Percentiles rank a stretch among this genome's conserved stretches.
phyloP scores from a whole-genome alignment of 2,113 vertebrate species.

The Catharus bicknelli region DNA sequence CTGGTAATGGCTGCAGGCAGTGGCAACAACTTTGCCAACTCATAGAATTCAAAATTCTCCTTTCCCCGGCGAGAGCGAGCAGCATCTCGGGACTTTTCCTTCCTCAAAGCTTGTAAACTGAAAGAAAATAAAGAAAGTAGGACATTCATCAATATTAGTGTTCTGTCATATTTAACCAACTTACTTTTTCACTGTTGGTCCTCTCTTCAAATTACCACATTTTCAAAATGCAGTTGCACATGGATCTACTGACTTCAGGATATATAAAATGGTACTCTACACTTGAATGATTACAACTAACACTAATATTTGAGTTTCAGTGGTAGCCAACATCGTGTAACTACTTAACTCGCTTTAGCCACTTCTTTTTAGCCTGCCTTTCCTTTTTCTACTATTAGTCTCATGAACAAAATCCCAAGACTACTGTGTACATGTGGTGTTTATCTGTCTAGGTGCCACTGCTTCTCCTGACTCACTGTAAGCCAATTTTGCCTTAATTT shows the following conservation, averaged over 20 bases:
- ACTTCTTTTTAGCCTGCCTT: background rate
- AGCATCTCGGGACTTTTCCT: constrained; percentile 97
- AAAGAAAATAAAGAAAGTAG: constrained; percentile 26
- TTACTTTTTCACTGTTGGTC: background rate
- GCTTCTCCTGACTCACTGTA: background rate
- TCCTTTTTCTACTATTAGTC: background rate
- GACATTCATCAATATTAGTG: constrained; percentile 18
- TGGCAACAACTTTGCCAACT: constrained; percentile 97
- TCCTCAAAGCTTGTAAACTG: constrained; percentile 98
- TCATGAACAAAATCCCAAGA: background rate
- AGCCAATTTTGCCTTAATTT: background rate
- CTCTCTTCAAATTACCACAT: background rate
- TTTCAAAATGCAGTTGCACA: background rate
- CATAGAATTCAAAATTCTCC: constrained; percentile 99
- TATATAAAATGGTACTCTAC: background rate
- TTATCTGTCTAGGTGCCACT: background rate
- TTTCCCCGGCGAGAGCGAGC: constrained; percentile 96
- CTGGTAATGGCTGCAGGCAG: constrained; percentile 98
- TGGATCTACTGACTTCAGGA: background rate
- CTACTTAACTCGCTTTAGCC: background rate
- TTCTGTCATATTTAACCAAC: background rate
- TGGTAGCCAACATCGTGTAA: background rate
- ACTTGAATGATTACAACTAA: background rate
- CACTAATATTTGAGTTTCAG: background rate
- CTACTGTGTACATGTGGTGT: too few relatives aligned